Evolutionary conservation across 2,888 invertebrate genomes (phyloP).

Genomic region (Dicycla oo): DNA sequence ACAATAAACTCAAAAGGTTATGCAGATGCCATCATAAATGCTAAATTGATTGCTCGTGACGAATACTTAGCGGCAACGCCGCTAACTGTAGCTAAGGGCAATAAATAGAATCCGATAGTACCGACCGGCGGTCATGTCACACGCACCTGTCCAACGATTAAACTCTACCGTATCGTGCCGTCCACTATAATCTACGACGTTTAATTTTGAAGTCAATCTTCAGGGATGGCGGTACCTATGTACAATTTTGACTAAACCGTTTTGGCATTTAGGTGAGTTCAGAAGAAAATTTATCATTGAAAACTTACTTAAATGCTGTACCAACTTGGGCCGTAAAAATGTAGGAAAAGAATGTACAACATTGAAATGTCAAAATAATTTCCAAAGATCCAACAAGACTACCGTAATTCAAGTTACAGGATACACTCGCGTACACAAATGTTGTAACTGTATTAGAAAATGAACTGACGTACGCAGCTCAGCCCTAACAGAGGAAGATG

Average conservation of each 20-base stretch:
- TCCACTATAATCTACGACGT: conserved; percentile 74
- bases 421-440: conserved; percentile 2
- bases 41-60: conserved; percentile 48
- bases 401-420: not conserved
- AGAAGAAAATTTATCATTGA: not conserved
- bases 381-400: not conserved
- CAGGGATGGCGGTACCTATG: conserved; percentile 62
- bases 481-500: conserved; percentile 72
- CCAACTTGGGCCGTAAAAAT: not conserved
- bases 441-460: conserved; percentile 42
- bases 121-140: conserved; percentile 71
- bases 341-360: not conserved
- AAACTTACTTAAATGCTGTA: not conserved
- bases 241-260: not conserved
- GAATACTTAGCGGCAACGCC: conserved; percentile 54
- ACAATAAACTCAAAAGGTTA: conserved; percentile 21
- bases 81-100: conserved; percentile 69
- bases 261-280: not conserved
- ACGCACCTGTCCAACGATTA: conserved; percentile 86
- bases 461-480: conserved; percentile 44
- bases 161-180: conserved; percentile 73
- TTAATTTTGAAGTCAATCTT: conserved; percentile 74
- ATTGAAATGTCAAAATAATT: not conserved
- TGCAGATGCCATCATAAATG: conserved; percentile 10
- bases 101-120: conserved; percentile 79